A percentile compares a stretch with the other conserved stretches of the same genome.
phyloP scores from a whole-genome alignment of 1,140 invertebrate species.

The Phortica variegata region DNA sequence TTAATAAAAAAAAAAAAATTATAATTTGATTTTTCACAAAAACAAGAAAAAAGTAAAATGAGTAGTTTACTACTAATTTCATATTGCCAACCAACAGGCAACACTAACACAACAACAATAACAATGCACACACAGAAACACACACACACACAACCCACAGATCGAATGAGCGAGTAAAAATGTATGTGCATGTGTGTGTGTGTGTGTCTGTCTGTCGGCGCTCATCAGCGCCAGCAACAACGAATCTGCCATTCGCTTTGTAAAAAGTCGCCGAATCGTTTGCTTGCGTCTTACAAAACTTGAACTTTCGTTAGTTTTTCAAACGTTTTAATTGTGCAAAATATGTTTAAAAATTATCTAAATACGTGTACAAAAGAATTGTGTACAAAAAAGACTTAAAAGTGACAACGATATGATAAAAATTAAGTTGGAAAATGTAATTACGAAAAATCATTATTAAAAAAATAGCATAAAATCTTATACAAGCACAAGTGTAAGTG shows the following conservation, averaged over 20 bases:
- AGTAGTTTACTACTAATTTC: slow-evolving; percentile 1
- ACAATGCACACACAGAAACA: slow-evolving; percentile 13
- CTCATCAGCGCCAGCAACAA: slow-evolving; percentile 31
- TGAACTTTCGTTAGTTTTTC: slow-evolving; percentile 22
- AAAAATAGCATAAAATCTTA: slow-evolving; percentile 25
- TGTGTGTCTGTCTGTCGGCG: no score
- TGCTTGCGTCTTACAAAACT: slow-evolving; percentile 25
- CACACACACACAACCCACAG: slow-evolving; percentile 24
- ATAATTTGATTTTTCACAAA: slow-evolving; percentile 4
- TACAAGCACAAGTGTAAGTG: slow-evolving; percentile 24
- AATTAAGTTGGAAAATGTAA: slow-evolving; percentile 1
- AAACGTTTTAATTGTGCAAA: slow-evolving; percentile 28
- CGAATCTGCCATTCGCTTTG: slow-evolving; percentile 10
- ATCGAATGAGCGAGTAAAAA: slow-evolving; percentile 19
- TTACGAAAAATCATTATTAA: slow-evolving; percentile 4
- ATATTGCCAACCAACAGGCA: slow-evolving; percentile 22
- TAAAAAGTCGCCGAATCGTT: slow-evolving; percentile 10
- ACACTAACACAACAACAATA: slow-evolving; percentile 27
- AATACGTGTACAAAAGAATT: slow-evolving; percentile 19
- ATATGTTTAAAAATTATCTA: slow-evolving; percentile 21
- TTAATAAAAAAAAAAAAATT: slow-evolving; percentile 30
- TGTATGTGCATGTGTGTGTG: no score
- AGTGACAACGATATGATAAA: slow-evolving; percentile 11
- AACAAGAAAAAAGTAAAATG: slow-evolving; percentile 7
- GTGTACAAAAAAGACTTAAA: slow-evolving; percentile 18